Evolutionary conservation across 2,113 vertebrate species (phyloP), one percentile per base, ranked within the genome.

Genomic region (Myotis lucifugus): DNA sequence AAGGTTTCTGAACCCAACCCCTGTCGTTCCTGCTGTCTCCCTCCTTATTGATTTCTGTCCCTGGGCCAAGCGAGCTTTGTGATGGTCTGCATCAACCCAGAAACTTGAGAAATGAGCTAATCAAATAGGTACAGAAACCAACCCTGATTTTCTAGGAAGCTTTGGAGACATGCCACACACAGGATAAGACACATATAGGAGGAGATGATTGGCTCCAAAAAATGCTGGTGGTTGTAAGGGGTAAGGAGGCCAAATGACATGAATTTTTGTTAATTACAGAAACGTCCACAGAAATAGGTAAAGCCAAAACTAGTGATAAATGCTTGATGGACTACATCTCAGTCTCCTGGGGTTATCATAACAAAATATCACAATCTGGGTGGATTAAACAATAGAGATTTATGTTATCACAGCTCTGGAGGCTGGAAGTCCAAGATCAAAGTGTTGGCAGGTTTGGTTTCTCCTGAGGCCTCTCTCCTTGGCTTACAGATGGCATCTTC

Each of bases 21-120:
- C 89, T 78, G 1, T 0, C 25, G 96, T 48, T 82, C 73, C 94
- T 70, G 6, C 40, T 34, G 32, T 69, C 61, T 96, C 56, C 15
- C 54, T 37, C 56, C 70, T 93, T 96, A 96, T 46, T 84, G 92
- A 98, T 91, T 90, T 93, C 88, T 89, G 15, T 76, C 86, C 73
- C 29, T 67, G 90, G 85, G 88, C 96, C 95, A 93, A 90, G 54
- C 0, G 0, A 81, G 85, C 92, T 96, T 93, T 93, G 88, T 81
- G 88, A 85, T 88, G 40, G 78, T 82, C 78, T 86, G 83, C 73
- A 56, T 8, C 0, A 8, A 91, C 86, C 83, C 89, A 77, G 95
- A 93, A 92, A 82, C 92, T 92, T 90, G 87, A 64, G 90, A 95
- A 96, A 73, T 34, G 95, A 97, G 85, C 94, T 96, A 77, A 90